Conservation (phyloP, 2,888 invertebrate genomes). For the Ormyrus thymus region DNA sequence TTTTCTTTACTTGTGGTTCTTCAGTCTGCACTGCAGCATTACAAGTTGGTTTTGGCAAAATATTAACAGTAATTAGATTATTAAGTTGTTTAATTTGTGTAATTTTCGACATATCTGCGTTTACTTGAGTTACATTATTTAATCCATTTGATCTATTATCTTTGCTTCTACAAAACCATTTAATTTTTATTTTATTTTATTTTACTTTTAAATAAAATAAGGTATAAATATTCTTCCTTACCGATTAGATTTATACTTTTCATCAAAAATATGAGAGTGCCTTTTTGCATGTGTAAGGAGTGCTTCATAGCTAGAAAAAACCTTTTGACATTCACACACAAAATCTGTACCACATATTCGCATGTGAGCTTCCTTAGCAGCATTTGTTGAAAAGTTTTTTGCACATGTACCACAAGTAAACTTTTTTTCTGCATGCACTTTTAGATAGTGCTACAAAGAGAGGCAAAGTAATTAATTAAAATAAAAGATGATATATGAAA, state of each 20-base stretch:
- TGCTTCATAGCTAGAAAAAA: slow-evolving; percentile 72
- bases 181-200: neutral
- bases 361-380: slow-evolving; percentile 71
- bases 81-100: neutral
- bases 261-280: slow-evolving; percentile 66
- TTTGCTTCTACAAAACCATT: slow-evolving; percentile 26
- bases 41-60: slow-evolving; percentile 60
- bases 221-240: slow-evolving; percentile 24
- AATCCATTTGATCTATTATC: slow-evolving; percentile 17
- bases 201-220: neutral
- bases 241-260: slow-evolving; percentile 62
- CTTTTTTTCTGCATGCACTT: slow-evolving; percentile 74
- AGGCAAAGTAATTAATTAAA: slow-evolving; percentile 1
- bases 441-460: slow-evolving; percentile 72
- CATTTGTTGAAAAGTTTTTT: slow-evolving; percentile 73
- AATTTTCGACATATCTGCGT: too few species aligned
- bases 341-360: slow-evolving; percentile 73
- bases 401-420: slow-evolving; percentile 70
- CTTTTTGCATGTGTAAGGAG: slow-evolving; percentile 74
- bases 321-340: slow-evolving; percentile 69
- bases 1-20: slow-evolving; percentile 62
- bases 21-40: slow-evolving; percentile 70
- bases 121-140: neutral
- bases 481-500: neutral
- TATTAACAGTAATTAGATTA: slow-evolving; percentile 1